Evolutionary conservation across 2,113 vertebrate genomes (phyloP), one percentile per base, ranked within the genome.

Genomic region (Oenanthe melanoleuca): DNA sequence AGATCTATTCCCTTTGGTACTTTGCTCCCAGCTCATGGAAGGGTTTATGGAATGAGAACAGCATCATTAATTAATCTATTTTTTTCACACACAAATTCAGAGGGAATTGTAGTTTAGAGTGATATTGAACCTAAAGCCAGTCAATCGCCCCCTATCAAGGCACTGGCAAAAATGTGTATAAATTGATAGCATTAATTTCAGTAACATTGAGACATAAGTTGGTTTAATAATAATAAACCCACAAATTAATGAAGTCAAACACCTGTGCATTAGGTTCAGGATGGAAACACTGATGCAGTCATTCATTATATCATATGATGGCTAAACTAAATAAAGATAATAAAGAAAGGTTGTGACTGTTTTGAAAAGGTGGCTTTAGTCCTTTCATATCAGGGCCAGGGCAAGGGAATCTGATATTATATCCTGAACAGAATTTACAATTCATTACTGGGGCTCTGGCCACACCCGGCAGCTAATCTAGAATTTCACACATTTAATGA

Each of bases 401-500:
- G 60, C 12, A 59, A 78, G n/a, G 90, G 90, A 91, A 92, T 79
- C 90, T 60, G 95, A 95, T 95, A 93, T 94, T 96, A 97, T 84
- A 90, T 91, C 94, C 96, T 86, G 78, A 86, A 60, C 93, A 96
- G 80, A 97, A 94, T 93, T 97, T 97, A 93, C 60, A 63, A 97
- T 97, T 98, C 97, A 97, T 97, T 97, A 80, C 91, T 23, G 66
- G 49, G 95, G 71, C 96, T 87, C 77, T 86, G 80, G 92, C 96
- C 97, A 97, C 97, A 69, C 98, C 98, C 96, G 14, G 90, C 93
- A 95, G 93, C 97, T 95, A 96, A 98, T 97, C 97, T 97, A 97
- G 95, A 95, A 96, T 97, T 97, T 98, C 97, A 98, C 98, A 98
- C 97, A 44, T 97, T 97, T 98, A 98, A 98, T 98, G 97, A 98